A percentile compares a stretch with the other conserved stretches of the same genome.
These are phyloP conservation scores for Trachelus iudaicus DNA, from an alignment of 2,888 invertebrate genomes.

Conservation along the genomic window DNA sequence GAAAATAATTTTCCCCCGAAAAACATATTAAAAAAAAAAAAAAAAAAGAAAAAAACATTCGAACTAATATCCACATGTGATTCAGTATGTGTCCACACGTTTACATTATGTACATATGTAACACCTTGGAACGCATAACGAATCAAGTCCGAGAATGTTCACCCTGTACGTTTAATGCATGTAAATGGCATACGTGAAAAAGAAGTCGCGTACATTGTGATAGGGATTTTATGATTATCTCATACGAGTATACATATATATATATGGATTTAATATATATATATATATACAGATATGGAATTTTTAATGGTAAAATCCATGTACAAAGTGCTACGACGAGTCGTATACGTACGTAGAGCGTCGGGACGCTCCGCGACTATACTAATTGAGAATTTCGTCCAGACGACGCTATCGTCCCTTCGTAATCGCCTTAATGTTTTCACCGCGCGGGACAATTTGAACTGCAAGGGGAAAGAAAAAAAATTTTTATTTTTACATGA, in stretches of 20 bases:
- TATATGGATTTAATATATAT: not conserved
- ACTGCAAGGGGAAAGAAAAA: slow-evolving; percentile 18
- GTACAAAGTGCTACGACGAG: not conserved
- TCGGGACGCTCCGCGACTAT: not conserved
- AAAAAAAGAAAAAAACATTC: not conserved
- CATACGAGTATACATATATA: not conserved
- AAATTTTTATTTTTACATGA: slow-evolving; percentile 30
- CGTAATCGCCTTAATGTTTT: slow-evolving; percentile 44
- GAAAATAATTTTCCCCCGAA: too few relatives aligned
- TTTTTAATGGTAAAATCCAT: not conserved
- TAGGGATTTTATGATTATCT: not conserved
- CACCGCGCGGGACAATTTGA: slow-evolving; percentile 25
- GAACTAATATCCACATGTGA: not conserved
- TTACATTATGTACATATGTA: not conserved
- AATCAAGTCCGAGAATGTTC: not conserved
- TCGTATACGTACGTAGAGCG: not conserved
- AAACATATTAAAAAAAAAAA: not conserved
- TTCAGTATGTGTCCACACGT: not conserved
- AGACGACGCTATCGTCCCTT: slow-evolving; percentile 26
- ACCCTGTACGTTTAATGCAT: not conserved
- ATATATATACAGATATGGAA: not conserved
- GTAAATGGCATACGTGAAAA: not conserved
- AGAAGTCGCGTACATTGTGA: not conserved
- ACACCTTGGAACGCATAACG: not conserved
- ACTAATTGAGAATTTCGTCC: not conserved